phyloP scores from a whole-genome alignment of 2,797 vertebrate species.

The Siniperca undulata region DNA sequence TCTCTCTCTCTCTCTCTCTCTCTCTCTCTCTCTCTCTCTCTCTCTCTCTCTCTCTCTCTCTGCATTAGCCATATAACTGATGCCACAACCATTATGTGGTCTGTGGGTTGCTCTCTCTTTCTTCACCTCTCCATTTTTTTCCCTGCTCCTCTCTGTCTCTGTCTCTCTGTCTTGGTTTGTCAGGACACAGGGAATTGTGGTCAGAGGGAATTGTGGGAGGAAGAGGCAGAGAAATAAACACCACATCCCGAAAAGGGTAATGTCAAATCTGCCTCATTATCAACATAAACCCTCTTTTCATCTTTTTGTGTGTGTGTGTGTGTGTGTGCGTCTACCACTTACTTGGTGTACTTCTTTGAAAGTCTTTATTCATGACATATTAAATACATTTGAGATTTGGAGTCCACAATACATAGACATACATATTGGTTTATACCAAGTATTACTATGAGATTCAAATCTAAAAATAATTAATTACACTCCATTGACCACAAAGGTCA shows the following conservation, averaged over 20 bases:
- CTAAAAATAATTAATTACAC: background rate
- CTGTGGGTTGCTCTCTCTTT: slow-evolving; percentile 75
- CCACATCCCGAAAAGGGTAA: slow-evolving; percentile 48
- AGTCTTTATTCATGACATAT: slow-evolving; percentile 4
- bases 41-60: slow-evolving; percentile 13
- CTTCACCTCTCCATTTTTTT: slow-evolving; percentile 62
- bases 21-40: slow-evolving; percentile 11
- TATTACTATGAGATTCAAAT: background rate
- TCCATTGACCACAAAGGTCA: background rate
- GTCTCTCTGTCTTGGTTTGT: slow-evolving; percentile 56
- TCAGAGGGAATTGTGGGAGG: slow-evolving; percentile 70
- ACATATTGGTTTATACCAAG: slow-evolving; percentile 4
- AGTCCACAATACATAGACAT: background rate
- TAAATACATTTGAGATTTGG: slow-evolving; percentile 10
- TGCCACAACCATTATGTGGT: slow-evolving; percentile 75
- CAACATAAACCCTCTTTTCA: slow-evolving; percentile 50
- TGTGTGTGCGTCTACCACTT: background rate
- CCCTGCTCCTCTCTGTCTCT: slow-evolving; percentile 33
- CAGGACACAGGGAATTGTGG: slow-evolving; percentile 73
- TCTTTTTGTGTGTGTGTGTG: background rate
- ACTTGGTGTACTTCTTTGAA: background rate
- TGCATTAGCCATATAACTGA: slow-evolving; percentile 66
- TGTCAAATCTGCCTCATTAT: slow-evolving; percentile 73
- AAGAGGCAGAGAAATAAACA: slow-evolving; percentile 72
- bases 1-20: no score